A percentile compares a stretch with the other conserved stretches of the same genome.
phyloP scores from a whole-genome alignment of 2,797 vertebrate species.

The Rhabdophis nuchalis region DNA sequence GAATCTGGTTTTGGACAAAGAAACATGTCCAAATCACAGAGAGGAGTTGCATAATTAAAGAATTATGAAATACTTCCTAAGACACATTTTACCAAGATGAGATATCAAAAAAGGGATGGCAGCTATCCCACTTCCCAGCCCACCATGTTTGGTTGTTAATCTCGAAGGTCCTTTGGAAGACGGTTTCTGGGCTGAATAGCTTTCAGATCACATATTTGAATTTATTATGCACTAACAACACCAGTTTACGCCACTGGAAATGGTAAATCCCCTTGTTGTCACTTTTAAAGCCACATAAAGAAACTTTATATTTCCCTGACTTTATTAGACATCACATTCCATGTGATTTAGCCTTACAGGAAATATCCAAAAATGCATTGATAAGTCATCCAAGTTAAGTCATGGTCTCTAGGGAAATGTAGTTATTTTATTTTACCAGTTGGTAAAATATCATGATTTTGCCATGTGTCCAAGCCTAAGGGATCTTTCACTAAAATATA shows the following conservation, averaged over 20 bases:
- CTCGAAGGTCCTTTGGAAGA: constrained; percentile 25
- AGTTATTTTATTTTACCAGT: not conserved
- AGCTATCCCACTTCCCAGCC: not conserved
- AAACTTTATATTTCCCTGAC: constrained; percentile 29
- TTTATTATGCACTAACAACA: constrained; percentile 2
- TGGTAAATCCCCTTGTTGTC: constrained; percentile 30
- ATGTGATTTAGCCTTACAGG: not conserved
- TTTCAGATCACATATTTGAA: constrained; percentile 33
- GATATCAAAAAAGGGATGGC: not conserved
- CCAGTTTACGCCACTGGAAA: not conserved
- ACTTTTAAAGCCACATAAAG: constrained; percentile 44
- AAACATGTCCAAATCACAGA: not conserved
- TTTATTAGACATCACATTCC: constrained; percentile 26
- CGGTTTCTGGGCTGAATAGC: not conserved
- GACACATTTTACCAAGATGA: not conserved
- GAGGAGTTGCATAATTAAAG: not conserved
- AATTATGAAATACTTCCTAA: constrained; percentile 1
- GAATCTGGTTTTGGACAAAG: not conserved
- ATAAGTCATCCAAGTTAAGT: not conserved
- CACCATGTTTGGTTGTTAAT: constrained; percentile 8
- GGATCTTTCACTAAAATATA: not conserved
- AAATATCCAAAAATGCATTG: not conserved
- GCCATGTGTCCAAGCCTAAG: not conserved
- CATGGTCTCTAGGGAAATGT: not conserved
- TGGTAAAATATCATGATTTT: not conserved